Base-by-base conservation (phyloP, 1,140 invertebrate species). In the Magallana ariakensis region DNA sequence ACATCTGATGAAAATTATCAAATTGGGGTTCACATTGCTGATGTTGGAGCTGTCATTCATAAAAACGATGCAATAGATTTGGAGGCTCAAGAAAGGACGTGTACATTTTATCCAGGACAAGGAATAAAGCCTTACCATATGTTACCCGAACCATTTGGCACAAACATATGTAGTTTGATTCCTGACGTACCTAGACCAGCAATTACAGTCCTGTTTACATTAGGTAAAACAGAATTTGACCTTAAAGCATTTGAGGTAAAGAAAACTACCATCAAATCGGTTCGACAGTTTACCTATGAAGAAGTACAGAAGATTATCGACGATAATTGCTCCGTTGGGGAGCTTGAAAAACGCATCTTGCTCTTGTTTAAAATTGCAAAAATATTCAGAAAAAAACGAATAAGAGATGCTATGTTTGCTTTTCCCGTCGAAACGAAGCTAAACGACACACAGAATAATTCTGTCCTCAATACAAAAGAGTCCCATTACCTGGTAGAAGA, bases 141-240 rank as follows among this genome's bases (percentile, higher is more conserved):
- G 94, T 83, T 95, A 16, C 95, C 94, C 15, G 88, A 90, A 83
- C 88, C 93, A 58, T 88, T 95, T 0, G 94, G 92, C 83, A 88
- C 89, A 53, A 90, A 94, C 84, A 85, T 94, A n/a, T 95, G 94
- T 84, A 95, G 94, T 56, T 88, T 95, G 46, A 62, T 93, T n/a
- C 92, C 92, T 33, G 88, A 87, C 33, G 86, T 92, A 56, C 92
- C 93, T 53, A 88, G 93, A 84, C 90, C 89, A 57, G 87, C 88
- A 3, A 11, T 92, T 8, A 91, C 92, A 54, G 84, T 93, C 1
- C 89, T 92, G 56, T 90, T 93, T 70, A 86, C 75, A n/a, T 83
- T 93, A 13, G 85, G 58, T 11, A 56, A 89, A 15, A 19, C 84
- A n/a, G 80, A 87, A 10, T 89, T 85, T n/a, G 5, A 54, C 0